These are phyloP conservation scores for Anoura caudifer DNA, from an alignment of 2,113 vertebrate genomes.

Conservation along the genomic window DNA sequence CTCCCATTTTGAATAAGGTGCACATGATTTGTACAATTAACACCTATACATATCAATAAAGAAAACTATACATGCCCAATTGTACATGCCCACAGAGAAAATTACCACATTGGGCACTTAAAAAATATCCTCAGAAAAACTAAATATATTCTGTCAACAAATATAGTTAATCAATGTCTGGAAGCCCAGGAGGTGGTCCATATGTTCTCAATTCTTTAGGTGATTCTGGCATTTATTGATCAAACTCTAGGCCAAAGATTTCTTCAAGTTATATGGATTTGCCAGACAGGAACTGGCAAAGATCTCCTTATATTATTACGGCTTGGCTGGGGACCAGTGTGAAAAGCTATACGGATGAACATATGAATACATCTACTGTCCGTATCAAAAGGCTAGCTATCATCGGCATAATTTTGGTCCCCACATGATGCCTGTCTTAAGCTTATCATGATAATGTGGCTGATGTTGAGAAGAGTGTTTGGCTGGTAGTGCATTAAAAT, in stretches of 20 bases:
- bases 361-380: neutral
- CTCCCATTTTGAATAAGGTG: neutral
- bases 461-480: neutral
- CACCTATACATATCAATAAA: neutral
- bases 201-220: neutral
- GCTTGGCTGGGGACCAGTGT: neutral
- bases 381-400: neutral
- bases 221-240: neutral
- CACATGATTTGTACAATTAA: neutral
- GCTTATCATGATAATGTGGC: neutral
- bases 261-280: neutral
- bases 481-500: neutral
- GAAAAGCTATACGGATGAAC: slow-evolving; percentile 4
- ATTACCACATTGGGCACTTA: neutral
- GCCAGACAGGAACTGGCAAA: slow-evolving; percentile 14
- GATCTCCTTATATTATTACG: neutral
- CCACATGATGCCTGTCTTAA: neutral
- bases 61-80: neutral
- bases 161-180: neutral
- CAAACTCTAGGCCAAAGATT: slow-evolving; percentile 18
- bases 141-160: slow-evolving; percentile 1
- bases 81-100: neutral
- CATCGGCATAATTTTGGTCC: neutral
- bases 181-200: neutral
- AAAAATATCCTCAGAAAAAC: slow-evolving; percentile 12